These are phyloP conservation scores for Xestia xanthographa DNA, from an alignment of 2,888 invertebrate genomes.

Conservation along the genomic window DNA sequence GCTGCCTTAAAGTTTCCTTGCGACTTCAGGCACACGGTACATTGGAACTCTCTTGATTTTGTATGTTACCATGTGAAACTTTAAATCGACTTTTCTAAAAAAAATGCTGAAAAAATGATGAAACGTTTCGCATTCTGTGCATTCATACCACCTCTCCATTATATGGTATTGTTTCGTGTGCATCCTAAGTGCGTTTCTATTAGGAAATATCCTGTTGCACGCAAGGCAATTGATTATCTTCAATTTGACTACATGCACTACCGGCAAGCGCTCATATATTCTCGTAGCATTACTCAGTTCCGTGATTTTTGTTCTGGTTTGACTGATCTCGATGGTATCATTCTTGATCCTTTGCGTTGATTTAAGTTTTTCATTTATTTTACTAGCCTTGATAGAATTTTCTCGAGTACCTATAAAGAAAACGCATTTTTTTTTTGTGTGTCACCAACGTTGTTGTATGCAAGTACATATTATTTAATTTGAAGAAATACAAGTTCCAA, in stretches of 20 bases:
- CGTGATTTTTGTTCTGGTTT: slow-evolving; percentile 14
- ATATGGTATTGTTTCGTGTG: slow-evolving; percentile 82
- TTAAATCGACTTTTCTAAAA: slow-evolving; percentile 69
- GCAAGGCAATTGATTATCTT: slow-evolving; percentile 62
- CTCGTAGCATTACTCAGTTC: slow-evolving; percentile 53
- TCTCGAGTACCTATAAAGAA: slow-evolving; percentile 54
- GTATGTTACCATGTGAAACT: slow-evolving; percentile 75
- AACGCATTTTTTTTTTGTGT: slow-evolving; percentile 42
- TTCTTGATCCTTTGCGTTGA: not conserved
- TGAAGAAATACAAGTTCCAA: too few species aligned
- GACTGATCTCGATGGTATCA: not conserved
- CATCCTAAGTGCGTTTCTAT: slow-evolving; percentile 82
- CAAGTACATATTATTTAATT: not conserved
- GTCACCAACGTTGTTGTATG: not conserved
- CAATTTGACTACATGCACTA: slow-evolving; percentile 64
- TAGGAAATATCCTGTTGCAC: slow-evolving; percentile 82
- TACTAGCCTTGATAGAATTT: slow-evolving; percentile 4
- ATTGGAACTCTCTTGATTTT: slow-evolving; percentile 75
- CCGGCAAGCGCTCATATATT: slow-evolving; percentile 64
- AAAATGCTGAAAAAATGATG: slow-evolving; percentile 31
- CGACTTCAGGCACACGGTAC: slow-evolving; percentile 79
- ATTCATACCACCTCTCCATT: slow-evolving; percentile 64
- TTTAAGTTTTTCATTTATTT: not conserved
- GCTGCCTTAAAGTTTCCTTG: slow-evolving; percentile 69
- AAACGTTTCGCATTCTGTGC: slow-evolving; percentile 54